Conservation (phyloP, 2,888 invertebrate genomes). For the Parapristionchus giblindavisi region DNA sequence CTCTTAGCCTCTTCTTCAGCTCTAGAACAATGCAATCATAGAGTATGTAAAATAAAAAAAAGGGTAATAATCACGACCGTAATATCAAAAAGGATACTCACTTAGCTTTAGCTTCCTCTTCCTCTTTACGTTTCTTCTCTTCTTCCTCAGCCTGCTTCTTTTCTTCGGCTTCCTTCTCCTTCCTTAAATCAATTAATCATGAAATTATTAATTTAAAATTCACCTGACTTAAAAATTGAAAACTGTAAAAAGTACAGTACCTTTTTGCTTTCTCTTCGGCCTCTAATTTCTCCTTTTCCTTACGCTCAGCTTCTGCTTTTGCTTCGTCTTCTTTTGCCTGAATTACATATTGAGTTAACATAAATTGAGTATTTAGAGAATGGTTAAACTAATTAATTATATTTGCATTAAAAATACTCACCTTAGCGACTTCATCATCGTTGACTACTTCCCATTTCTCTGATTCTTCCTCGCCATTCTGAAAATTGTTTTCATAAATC, state of each 20-base stretch:
- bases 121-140: conserved; percentile 20
- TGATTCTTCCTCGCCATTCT: conserved; percentile 30
- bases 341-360: neutral
- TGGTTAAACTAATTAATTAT: neutral
- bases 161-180: conserved; percentile 28
- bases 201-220: too few relatives aligned
- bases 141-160: conserved; percentile 32
- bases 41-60: too few relatives aligned
- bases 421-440: conserved; percentile 44
- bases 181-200: conserved; percentile 5
- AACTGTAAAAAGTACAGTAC: neutral
- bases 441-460: conserved; percentile 44
- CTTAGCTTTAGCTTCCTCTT: conserved; percentile 14
- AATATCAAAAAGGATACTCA: neutral
- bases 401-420: neutral
- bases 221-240: too few relatives aligned
- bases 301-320: conserved; percentile 31
- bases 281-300: conserved; percentile 30
- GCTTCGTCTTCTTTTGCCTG: conserved; percentile 39
- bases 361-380: too few relatives aligned
- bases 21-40: too few relatives aligned
- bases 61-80: neutral
- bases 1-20: conserved; percentile 3
- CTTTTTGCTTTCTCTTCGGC: conserved; percentile 16
- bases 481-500: neutral